Percentiles rank a stretch among this genome's conserved stretches.
These are phyloP conservation scores for Eudasyphora cyanicolor DNA, from an alignment of 2,888 invertebrate genomes.

Conservation along the genomic window DNA sequence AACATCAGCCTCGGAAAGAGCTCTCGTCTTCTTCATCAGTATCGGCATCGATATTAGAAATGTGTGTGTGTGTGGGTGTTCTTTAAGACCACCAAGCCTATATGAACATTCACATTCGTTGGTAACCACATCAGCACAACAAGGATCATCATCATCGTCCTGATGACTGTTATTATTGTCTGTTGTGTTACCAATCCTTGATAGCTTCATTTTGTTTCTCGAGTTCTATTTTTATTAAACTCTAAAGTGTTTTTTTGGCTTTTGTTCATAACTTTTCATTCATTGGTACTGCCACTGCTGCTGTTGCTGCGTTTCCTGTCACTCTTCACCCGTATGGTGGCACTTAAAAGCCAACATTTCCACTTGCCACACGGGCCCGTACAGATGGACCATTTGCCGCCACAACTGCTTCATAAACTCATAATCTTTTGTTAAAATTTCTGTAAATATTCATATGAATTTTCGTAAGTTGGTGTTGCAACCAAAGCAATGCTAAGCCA, in stretches of 20 bases:
- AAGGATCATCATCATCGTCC: slow-evolving; percentile 34
- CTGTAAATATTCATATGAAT: slow-evolving; percentile 61
- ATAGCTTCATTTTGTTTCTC: slow-evolving; percentile 42
- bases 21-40: background rate
- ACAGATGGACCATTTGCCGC: background rate
- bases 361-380: slow-evolving; percentile 27
- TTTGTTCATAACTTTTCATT: slow-evolving; percentile 51
- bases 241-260: slow-evolving; percentile 60
- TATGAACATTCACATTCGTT: background rate
- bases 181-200: slow-evolving; percentile 29
- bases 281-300: background rate
- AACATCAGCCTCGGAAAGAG: background rate
- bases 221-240: slow-evolving; percentile 57
- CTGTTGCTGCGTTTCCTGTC: background rate
- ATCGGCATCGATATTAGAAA: background rate
- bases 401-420: slow-evolving; percentile 61
- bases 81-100: background rate
- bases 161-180: background rate
- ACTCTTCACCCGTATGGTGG: background rate
- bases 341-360: slow-evolving; percentile 47
- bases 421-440: slow-evolving; percentile 58
- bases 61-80: background rate
- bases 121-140: too few relatives aligned
- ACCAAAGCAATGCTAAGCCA: background rate
- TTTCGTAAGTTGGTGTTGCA: slow-evolving; percentile 32